Evolutionary conservation across 1,140 invertebrate genomes (phyloP).

Genomic region (Drosophila auraria): DNA sequence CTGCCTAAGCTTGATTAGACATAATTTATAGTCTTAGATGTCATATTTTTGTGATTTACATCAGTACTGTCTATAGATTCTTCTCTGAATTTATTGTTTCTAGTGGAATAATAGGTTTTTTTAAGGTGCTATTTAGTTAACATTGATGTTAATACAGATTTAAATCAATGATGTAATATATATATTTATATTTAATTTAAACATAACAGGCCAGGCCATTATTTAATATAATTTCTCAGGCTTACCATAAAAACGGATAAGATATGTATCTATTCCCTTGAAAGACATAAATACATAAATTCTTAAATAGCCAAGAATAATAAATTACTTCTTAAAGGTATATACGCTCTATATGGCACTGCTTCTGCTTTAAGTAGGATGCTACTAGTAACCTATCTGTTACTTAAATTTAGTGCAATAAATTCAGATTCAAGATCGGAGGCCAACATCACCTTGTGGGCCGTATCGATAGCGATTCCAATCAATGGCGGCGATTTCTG

Average conservation of each 20-base stretch:
- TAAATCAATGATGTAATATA: neutral
- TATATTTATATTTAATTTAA: neutral
- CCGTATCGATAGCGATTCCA: conserved; percentile 71
- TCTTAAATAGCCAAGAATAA: neutral
- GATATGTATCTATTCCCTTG: neutral
- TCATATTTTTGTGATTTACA: too few relatives aligned
- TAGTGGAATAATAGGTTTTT: too few relatives aligned
- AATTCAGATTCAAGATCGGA: conserved; percentile 3
- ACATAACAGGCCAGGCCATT: neutral
- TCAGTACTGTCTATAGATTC: too few relatives aligned
- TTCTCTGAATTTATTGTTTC: too few relatives aligned
- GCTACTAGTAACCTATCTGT: neutral
- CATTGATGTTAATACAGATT: too few relatives aligned
- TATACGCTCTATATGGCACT: neutral
- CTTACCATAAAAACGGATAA: neutral
- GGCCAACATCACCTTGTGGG: conserved; percentile 8
- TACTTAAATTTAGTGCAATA: neutral
- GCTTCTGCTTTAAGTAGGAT: too few relatives aligned
- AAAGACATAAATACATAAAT: neutral
- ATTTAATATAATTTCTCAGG: too few relatives aligned
- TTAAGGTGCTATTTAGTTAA: too few relatives aligned
- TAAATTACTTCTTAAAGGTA: neutral
- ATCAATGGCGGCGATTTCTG: conserved; percentile 56
- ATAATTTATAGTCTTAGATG: too few relatives aligned
- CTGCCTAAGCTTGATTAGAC: too few relatives aligned